phyloP scores from a whole-genome alignment of 2,113 vertebrate genomes.

The Ictalurus punctatus region DNA sequence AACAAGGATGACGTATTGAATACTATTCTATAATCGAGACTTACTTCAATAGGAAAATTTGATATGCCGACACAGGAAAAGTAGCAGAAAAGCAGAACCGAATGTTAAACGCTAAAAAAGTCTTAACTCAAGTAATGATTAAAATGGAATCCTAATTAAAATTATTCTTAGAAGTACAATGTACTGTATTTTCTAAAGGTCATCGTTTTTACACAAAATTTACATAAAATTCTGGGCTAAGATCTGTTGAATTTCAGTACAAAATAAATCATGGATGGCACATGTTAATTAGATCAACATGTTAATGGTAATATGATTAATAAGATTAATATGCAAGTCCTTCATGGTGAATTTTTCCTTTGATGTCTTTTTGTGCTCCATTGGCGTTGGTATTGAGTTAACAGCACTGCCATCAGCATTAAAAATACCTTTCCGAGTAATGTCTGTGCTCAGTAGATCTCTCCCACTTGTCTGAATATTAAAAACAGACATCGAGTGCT shows the following conservation, averaged over 20 bases:
- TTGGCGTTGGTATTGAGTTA: not conserved
- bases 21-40: not conserved
- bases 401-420: not conserved
- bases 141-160: not conserved
- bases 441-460: not conserved
- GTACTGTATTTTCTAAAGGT: too few relatives aligned
- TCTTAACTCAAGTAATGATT: not conserved
- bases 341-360: not conserved
- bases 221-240: not conserved
- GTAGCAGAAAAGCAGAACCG: not conserved
- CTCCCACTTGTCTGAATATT: not conserved
- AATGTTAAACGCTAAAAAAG: not conserved
- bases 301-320: not conserved
- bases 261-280: not conserved
- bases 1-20: not conserved
- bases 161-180: not conserved
- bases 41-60: not conserved
- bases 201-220: not conserved
- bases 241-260: not conserved
- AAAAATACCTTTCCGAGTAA: not conserved
- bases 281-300: not conserved
- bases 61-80: not conserved
- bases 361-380: not conserved
- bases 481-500: not conserved
- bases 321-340: not conserved